Base-by-base conservation (phyloP, 2,797 vertebrate species). In the Calcarius lapponicus region DNA sequence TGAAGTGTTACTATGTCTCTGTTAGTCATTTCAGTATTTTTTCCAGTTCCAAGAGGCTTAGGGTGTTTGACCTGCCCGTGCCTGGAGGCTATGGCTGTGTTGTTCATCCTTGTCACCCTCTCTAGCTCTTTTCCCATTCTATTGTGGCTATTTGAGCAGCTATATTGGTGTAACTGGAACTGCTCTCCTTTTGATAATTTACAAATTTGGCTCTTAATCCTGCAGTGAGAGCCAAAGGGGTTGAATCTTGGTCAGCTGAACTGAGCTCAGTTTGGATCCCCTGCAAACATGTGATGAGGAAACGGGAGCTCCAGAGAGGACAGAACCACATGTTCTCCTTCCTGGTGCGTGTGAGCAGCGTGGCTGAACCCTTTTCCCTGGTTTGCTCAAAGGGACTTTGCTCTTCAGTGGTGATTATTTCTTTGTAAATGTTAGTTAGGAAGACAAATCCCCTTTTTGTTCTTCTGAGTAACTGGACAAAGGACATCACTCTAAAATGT, bases 221-320 rank as follows among this genome's bases (percentile, higher is more conserved):
- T 45, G 31, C 28, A 19, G 29, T 50, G 32, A 51, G 29, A 85
- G 17, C 6, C 32, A 61, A 57, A 58, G 32, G 22, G n/a, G 6
- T 22, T 66, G 58, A 62, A 56, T 7, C 8, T 66, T 66, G 21
- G 12, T 65, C 26, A 84, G 24, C 7, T 48, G 50, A 74, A 67
- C 3, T 53, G 69, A 62, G 43, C 12, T 75, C 36, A 25, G 47
- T 72, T 56, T 0, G 0, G 43, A 54, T 50, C 5, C 12, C 9
- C 47, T 72, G 50, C 36, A 89, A 92, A 40, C 29, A 67, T 61
- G 21, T 40, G 31, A 57, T 57, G 48, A 48, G 31, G 47, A 58
- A 87, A 69, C 3, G 71, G 79, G 72, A 74, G 47, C 19, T 5
- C 26, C 53, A 40, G 50, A 91, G 40, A 70, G 25, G 19, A 45